Conservation (phyloP, 2,888 invertebrate species). For the Caenorhabditis parvicauda region DNA sequence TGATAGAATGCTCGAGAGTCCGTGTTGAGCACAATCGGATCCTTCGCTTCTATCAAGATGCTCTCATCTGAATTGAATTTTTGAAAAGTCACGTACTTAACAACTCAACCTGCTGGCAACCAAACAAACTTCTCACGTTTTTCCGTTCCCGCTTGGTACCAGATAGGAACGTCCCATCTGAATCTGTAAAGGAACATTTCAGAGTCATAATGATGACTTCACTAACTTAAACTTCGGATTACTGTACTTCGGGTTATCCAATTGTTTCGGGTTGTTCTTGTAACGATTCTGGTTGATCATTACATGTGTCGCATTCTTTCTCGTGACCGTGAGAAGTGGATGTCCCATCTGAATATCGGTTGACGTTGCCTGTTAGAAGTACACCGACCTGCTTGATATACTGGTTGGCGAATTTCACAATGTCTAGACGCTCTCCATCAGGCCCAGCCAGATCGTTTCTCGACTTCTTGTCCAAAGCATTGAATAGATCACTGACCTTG, state of each 20-base stretch:
- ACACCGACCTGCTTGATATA: constrained; percentile 75
- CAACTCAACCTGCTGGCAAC: constrained; percentile 28
- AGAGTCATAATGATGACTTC: background rate
- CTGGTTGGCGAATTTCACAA: constrained; percentile 72
- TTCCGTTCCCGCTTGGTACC: constrained; percentile 53
- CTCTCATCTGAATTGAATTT: constrained; percentile 9
- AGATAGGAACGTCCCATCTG: constrained; percentile 60
- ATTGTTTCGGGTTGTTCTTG: constrained; percentile 37
- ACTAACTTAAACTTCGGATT: constrained; percentile 47
- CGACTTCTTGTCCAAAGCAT: constrained; percentile 69
- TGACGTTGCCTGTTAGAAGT: no score
- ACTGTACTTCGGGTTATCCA: constrained; percentile 38
- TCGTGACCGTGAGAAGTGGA: constrained; percentile 38
- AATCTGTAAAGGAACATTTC: constrained; percentile 21
- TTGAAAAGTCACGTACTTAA: no score
- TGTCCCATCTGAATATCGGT: constrained; percentile 52
- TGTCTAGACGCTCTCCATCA: constrained; percentile 48
- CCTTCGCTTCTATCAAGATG: constrained; percentile 10
- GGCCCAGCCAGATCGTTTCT: constrained; percentile 35
- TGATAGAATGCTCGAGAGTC: constrained; percentile 58
- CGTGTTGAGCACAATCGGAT: constrained; percentile 47
- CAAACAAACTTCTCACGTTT: no score
- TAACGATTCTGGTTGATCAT: constrained; percentile 46
- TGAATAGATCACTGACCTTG: constrained; percentile 82
- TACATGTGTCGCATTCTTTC: constrained; percentile 34